Conservation (phyloP, 2,113 vertebrate species). For the Micromys minutus region DNA sequence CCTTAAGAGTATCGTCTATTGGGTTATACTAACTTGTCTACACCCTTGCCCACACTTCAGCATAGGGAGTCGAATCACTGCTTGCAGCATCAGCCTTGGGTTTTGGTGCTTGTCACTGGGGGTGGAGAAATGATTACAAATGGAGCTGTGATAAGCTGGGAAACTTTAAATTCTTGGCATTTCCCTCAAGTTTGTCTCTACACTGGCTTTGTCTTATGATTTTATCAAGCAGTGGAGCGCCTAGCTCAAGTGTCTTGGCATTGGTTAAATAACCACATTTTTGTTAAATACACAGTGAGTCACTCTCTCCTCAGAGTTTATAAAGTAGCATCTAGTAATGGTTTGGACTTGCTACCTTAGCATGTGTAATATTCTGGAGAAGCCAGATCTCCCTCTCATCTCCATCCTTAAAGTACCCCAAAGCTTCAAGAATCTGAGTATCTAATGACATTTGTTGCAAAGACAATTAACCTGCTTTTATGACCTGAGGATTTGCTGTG, state of each 20-base stretch:
- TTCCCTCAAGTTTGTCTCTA: not conserved
- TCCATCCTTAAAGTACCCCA: not conserved
- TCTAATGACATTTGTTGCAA: not conserved
- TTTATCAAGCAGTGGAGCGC: not conserved
- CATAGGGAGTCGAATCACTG: not conserved
- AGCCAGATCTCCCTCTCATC: not conserved
- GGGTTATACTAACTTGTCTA: not conserved
- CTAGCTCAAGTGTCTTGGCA: slow-evolving; percentile 17
- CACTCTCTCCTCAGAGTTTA: not conserved
- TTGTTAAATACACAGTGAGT: slow-evolving; percentile 50
- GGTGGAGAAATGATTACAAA: not conserved
- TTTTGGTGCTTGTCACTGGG: not conserved
- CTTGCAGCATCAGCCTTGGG: not conserved
- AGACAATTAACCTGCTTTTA: not conserved
- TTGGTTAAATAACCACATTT: slow-evolving; percentile 53
- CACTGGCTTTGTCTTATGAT: slow-evolving; percentile 3
- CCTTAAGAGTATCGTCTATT: not conserved
- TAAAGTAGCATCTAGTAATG: slow-evolving; percentile 24
- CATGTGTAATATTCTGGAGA: not conserved
- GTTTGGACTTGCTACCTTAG: not conserved
- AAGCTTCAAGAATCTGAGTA: slow-evolving; percentile 13
- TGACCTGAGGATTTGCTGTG: not conserved
- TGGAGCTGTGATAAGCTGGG: not conserved
- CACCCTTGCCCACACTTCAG: not conserved
- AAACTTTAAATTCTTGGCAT: not conserved